Conservation (phyloP, 2,113 vertebrate genomes). For the Hippoglossus stenolepis region DNA sequence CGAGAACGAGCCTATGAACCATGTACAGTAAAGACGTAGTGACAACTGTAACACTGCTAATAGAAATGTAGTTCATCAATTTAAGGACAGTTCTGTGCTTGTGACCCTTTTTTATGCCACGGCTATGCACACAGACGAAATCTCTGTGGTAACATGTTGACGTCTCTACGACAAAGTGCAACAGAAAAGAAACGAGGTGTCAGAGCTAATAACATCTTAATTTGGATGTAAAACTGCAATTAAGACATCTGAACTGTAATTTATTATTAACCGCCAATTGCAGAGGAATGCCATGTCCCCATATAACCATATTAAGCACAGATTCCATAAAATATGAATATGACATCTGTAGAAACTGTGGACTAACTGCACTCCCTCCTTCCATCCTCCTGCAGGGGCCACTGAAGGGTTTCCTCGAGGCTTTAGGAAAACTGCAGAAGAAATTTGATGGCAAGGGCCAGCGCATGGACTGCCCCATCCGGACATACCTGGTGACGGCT, state of each 20-base stretch:
- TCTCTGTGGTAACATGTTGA: too few relatives aligned
- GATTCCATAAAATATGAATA: too few relatives aligned
- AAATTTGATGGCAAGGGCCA: conserved; percentile 94
- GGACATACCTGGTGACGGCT: conserved; percentile 95
- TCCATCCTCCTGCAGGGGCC: conserved; percentile 84
- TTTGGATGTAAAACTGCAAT: too few relatives aligned
- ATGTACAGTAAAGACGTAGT: conserved; percentile 81
- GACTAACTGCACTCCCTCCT: background rate
- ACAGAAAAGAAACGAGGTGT: too few relatives aligned
- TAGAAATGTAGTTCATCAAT: background rate
- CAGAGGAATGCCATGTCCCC: too few relatives aligned
- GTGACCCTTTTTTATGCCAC: background rate
- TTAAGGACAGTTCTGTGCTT: background rate
- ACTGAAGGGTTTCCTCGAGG: conserved; percentile 93
- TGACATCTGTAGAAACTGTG: background rate
- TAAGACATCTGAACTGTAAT: background rate
- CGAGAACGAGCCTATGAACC: conserved; percentile 94
- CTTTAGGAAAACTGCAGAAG: conserved; percentile 93
- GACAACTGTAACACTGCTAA: background rate
- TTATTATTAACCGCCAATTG: background rate
- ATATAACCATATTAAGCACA: too few relatives aligned
- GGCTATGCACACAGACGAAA: too few relatives aligned
- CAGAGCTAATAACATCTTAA: too few relatives aligned
- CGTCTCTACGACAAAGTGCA: too few relatives aligned
- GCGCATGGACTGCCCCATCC: conserved; percentile 92